phyloP scores from a whole-genome alignment of 2,113 vertebrate genomes.

The Malurus melanocephalus region DNA sequence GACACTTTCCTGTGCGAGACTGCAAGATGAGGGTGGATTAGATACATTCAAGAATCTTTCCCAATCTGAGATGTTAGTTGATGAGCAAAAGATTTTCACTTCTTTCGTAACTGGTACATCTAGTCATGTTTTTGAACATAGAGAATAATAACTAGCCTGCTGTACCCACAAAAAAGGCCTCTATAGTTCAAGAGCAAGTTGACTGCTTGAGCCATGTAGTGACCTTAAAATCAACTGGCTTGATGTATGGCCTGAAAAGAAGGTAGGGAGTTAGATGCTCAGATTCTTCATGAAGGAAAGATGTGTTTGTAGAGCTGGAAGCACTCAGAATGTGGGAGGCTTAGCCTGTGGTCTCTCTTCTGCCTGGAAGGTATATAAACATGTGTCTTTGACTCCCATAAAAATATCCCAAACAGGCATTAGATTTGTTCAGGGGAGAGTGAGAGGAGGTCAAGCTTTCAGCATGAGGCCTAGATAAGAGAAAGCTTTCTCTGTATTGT shows the following conservation, averaged over 20 bases:
- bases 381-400: neutral
- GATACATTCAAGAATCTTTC: neutral
- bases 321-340: neutral
- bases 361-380: neutral
- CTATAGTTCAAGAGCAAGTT: neutral
- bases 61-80: neutral
- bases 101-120: neutral
- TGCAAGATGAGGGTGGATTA: neutral
- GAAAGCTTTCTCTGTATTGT: no score
- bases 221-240: neutral
- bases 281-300: neutral
- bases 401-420: neutral
- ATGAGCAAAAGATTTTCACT: neutral
- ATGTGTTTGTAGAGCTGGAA: neutral
- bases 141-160: neutral
- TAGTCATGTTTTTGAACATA: neutral
- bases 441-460: neutral
- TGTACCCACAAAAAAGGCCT: rapidly evolving
- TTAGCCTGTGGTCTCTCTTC: neutral
- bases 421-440: neutral
- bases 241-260: neutral
- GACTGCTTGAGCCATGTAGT: neutral
- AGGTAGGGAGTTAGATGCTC: neutral
- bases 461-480: neutral
- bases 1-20: neutral